A percentile compares a stretch with the other conserved stretches of the same genome.
Evolutionary conservation across 2,888 invertebrate species (phyloP).

Genomic region (Shargacucullia verbasci): DNA sequence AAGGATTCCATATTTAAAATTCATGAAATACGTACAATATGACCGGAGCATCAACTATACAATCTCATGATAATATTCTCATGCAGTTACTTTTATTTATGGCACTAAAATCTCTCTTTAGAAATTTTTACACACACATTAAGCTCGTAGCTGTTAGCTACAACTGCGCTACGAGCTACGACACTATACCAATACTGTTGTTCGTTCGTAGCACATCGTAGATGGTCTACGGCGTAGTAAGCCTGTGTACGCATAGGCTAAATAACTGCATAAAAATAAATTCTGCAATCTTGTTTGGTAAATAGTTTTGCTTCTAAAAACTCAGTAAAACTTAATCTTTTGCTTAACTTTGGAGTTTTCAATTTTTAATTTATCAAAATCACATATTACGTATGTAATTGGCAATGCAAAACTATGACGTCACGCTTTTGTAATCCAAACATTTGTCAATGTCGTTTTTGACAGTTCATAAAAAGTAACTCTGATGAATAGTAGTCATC

Average conservation of each 20-base stretch:
- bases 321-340: no score
- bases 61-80: constrained; percentile 61
- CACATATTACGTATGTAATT: no score
- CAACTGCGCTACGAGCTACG: constrained; percentile 35
- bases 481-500: no score
- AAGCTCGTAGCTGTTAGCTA: constrained; percentile 41
- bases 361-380: no score
- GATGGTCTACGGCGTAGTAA: constrained; percentile 37
- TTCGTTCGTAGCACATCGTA: constrained; percentile 30
- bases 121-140: constrained; percentile 57
- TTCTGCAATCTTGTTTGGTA: no score
- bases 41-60: constrained; percentile 47
- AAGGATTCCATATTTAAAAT: constrained; percentile 32
- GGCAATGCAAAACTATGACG: no score
- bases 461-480: no score
- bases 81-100: constrained; percentile 65
- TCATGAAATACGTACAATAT: constrained; percentile 52
- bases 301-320: no score
- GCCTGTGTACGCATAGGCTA: neutral
- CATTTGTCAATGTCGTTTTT: no score
- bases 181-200: constrained; percentile 14
- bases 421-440: no score
- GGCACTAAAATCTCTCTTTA: constrained; percentile 59
- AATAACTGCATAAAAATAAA: constrained; percentile 4
- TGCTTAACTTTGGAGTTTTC: no score